phyloP scores from a whole-genome alignment of 2,888 invertebrate species.

The Coremacera marginata region DNA sequence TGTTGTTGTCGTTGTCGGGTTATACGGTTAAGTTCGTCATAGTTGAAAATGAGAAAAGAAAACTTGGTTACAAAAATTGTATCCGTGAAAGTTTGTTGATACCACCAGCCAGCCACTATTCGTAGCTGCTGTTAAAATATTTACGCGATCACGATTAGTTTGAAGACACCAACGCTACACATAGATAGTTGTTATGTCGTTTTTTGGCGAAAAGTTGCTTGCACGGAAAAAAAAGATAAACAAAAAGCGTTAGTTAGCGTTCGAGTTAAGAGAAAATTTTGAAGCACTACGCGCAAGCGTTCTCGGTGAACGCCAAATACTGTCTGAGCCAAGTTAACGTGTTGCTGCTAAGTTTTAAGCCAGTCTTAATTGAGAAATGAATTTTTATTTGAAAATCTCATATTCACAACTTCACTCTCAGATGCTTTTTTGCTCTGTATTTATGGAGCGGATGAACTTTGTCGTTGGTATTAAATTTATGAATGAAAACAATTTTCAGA shows the following conservation, averaged over 20 bases:
- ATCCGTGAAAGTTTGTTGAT: conserved; percentile 32
- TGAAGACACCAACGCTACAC: not conserved
- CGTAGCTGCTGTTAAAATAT: conserved; percentile 14
- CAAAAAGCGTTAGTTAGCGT: not conserved
- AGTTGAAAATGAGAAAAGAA: not conserved
- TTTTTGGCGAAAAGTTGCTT: not conserved
- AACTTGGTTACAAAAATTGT: not conserved
- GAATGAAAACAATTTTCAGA: conserved; percentile 18
- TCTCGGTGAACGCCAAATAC: conserved; percentile 15
- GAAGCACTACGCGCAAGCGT: conserved; percentile 6
- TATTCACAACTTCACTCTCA: not conserved
- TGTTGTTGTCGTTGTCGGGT: not conserved
- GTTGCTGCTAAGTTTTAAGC: conserved; percentile 16
- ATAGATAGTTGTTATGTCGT: not conserved
- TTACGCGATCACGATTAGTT: conserved; percentile 16
- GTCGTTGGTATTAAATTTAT: not conserved
- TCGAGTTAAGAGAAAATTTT: not conserved
- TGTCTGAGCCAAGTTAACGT: not conserved
- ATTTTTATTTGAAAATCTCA: not conserved
- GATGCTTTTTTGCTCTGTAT: not conserved
- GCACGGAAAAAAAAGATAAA: not conserved
- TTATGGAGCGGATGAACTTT: not conserved
- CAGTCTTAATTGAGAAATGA: conserved; percentile 2
- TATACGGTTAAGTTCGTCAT: not conserved
- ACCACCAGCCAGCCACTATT: not conserved